A percentile compares a stretch with the other conserved stretches of the same genome.
These are phyloP conservation scores for Ornithoptera priamus DNA, from an alignment of 2,888 invertebrate genomes.

Conservation along the genomic window DNA sequence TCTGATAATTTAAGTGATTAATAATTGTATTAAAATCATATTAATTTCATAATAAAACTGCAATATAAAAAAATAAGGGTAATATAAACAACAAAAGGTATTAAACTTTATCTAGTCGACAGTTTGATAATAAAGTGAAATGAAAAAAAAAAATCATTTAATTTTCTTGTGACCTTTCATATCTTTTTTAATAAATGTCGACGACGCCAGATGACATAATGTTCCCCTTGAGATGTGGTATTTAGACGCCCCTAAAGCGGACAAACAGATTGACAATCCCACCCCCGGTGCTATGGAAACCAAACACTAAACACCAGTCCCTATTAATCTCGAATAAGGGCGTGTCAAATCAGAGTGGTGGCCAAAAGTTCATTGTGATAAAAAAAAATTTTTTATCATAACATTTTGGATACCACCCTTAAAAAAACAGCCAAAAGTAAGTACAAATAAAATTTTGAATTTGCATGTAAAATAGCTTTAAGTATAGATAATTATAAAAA, in stretches of 20 bases:
- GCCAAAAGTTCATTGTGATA: conserved; percentile 38
- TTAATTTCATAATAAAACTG: background rate
- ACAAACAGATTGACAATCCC: conserved; percentile 60
- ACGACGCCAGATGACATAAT: conserved; percentile 62
- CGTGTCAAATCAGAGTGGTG: conserved; percentile 60
- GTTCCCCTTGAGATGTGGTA: conserved; percentile 74
- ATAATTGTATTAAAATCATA: too few relatives aligned
- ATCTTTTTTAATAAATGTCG: conserved; percentile 48
- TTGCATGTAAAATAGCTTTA: too few relatives aligned
- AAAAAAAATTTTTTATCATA: background rate
- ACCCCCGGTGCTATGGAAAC: conserved; percentile 67
- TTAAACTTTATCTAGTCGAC: background rate
- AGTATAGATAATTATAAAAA: too few relatives aligned
- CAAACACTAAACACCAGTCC: conserved; percentile 67
- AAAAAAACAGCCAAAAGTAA: too few relatives aligned
- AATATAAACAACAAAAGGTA: background rate
- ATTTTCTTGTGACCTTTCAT: conserved; percentile 50
- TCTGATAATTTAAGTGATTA: too few relatives aligned
- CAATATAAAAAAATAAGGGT: background rate
- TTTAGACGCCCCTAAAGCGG: conserved; percentile 56
- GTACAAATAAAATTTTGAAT: too few relatives aligned
- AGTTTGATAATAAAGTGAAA: background rate
- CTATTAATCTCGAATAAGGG: conserved; percentile 74
- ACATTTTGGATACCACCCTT: background rate
- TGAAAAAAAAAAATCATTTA: conserved; percentile 31